Percentiles rank a stretch among this genome's conserved stretches.
Conservation (phyloP, 2,888 invertebrate genomes). For the Gandaritis pyraliata region DNA sequence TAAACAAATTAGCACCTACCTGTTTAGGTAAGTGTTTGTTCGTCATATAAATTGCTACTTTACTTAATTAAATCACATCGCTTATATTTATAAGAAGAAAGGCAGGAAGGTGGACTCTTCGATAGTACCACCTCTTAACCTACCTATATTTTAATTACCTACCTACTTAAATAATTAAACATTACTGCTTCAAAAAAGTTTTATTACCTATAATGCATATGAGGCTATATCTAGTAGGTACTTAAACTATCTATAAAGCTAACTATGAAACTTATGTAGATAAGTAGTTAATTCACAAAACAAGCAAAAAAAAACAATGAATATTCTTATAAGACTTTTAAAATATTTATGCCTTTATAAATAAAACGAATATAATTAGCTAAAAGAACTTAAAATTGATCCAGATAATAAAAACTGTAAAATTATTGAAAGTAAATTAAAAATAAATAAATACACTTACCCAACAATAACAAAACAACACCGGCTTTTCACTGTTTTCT, state of each 20-base stretch:
- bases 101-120: conserved; percentile 6
- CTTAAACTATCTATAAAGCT: too few relatives aligned
- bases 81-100: conserved; percentile 23
- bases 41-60: conserved; percentile 15
- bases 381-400: background rate
- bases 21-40: background rate
- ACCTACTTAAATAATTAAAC: background rate
- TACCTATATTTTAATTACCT: conserved; percentile 15
- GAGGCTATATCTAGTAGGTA: too few relatives aligned
- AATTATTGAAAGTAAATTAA: background rate
- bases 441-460: conserved; percentile 48
- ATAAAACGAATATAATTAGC: background rate
- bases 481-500: conserved; percentile 48
- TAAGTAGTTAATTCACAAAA: background rate
- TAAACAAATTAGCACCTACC: conserved; percentile 1
- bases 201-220: too few relatives aligned
- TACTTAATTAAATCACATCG: conserved; percentile 9
- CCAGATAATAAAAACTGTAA: background rate
- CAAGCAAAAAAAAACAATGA: background rate
- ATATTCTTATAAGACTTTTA: background rate
- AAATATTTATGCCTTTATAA: background rate
- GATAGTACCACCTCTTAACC: conserved; percentile 2
- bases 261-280: too few relatives aligned
- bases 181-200: too few relatives aligned
- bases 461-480: conserved; percentile 50